phyloP scores from a whole-genome alignment of 2,797 vertebrate species.

The Coreius guichenoti region DNA sequence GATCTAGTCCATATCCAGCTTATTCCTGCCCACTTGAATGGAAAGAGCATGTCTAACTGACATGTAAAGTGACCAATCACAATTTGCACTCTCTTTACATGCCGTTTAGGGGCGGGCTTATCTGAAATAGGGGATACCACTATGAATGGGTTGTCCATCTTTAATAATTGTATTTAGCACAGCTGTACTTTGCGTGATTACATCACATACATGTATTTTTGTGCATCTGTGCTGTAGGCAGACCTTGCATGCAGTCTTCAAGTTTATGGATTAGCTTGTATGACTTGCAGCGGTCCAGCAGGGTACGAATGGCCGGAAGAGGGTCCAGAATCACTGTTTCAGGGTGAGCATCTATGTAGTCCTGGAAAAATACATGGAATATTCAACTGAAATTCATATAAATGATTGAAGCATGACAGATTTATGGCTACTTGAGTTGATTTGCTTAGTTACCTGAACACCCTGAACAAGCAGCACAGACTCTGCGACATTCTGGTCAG shows the following conservation, averaged over 20 bases:
- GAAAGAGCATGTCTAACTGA: neutral
- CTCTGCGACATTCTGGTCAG: slow-evolving; percentile 95
- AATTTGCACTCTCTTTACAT: neutral
- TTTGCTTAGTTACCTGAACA: slow-evolving; percentile 85
- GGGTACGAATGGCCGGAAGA: slow-evolving; percentile 92
- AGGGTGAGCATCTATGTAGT: slow-evolving; percentile 95
- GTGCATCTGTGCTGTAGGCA: slow-evolving; percentile 28
- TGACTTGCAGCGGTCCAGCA: slow-evolving; percentile 96
- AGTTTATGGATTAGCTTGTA: slow-evolving; percentile 95
- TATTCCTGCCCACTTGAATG: neutral
- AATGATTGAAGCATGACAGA: neutral
- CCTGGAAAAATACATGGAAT: slow-evolving; percentile 74
- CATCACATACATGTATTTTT: slow-evolving; percentile 15
- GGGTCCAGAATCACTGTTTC: slow-evolving; percentile 96
- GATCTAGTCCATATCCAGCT: neutral
- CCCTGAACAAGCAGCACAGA: slow-evolving; percentile 91
- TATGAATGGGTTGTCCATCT: neutral
- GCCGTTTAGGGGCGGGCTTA: neutral
- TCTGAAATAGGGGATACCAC: neutral
- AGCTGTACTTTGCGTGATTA: neutral
- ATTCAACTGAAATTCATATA: neutral
- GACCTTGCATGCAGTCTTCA: slow-evolving; percentile 94
- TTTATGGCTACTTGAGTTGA: neutral
- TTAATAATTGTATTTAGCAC: neutral
- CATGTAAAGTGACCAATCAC: neutral